A percentile compares a stretch with the other conserved stretches of the same genome.
phyloP scores from a whole-genome alignment of 23 tunicate species.

The Diplosoma virens region DNA sequence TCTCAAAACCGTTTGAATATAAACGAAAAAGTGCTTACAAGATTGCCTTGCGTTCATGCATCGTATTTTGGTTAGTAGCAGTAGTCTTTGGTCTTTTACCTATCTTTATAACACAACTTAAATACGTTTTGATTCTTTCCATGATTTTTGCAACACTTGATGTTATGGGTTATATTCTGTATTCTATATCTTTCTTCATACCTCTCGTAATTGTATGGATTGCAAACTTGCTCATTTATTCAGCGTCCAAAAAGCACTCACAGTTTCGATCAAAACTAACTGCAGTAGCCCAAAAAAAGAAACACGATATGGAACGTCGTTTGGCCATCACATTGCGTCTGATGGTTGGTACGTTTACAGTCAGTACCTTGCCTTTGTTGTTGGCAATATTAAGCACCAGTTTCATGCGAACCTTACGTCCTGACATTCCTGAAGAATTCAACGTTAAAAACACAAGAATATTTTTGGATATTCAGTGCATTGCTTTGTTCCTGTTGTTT shows the following conservation, averaged over 20 bases:
- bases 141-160: conserved; percentile 26
- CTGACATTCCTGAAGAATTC: background rate
- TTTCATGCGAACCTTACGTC: background rate
- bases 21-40: conserved; percentile 14
- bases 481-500: conserved; percentile 26
- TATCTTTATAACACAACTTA: conserved; percentile 1
- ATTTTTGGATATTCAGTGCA: conserved; percentile 2
- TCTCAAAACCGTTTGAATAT: conserved; percentile 42
- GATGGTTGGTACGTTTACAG: conserved; percentile 55
- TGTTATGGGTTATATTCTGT: background rate
- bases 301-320: conserved; percentile 22
- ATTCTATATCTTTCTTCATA: conserved; percentile 18
- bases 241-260: conserved; percentile 30
- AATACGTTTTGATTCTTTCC: conserved; percentile 16
- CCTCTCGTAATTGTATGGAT: conserved; percentile 49
- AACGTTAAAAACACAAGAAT: background rate
- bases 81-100: conserved; percentile 27
- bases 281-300: background rate
- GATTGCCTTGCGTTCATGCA: conserved; percentile 16
- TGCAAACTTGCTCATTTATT: conserved; percentile 16
- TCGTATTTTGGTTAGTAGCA: conserved; percentile 30
- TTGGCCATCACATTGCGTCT: conserved; percentile 36
- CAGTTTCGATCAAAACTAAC: background rate
- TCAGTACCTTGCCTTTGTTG: conserved; percentile 25
- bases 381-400: background rate